phyloP scores from a whole-genome alignment of 2,113 vertebrate genomes.

The Phylloscopus whistleri region DNA sequence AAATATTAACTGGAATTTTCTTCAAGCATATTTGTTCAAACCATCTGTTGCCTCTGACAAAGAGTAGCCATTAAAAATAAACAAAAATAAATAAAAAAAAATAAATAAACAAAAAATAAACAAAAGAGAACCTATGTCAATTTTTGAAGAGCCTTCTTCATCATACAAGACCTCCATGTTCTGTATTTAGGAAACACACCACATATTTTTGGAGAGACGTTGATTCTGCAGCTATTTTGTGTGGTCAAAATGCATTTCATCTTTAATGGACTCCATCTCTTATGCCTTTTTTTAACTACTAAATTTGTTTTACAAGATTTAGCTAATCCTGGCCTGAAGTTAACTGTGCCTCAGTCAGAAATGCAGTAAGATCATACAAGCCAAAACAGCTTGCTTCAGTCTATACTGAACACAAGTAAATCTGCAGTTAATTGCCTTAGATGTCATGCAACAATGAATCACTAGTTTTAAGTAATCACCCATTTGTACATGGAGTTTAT shows the following conservation, averaged over 20 bases:
- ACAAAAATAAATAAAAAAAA: too few species aligned
- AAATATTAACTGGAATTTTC: not conserved
- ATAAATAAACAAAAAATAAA: too few species aligned
- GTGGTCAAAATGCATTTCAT: conserved; percentile 35
- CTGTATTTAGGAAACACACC: conserved; percentile 30
- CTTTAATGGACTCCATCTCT: not conserved
- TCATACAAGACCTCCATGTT: not conserved
- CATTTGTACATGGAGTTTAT: not conserved
- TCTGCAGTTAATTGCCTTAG: conserved; percentile 11
- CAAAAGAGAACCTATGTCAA: not conserved
- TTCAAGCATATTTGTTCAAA: not conserved
- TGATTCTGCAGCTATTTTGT: conserved; percentile 15
- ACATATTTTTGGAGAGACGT: not conserved
- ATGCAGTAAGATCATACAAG: not conserved
- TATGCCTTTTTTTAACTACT: not conserved
- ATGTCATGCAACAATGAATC: not conserved
- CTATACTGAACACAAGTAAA: not conserved
- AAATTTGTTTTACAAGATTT: not conserved
- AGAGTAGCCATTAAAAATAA: not conserved
- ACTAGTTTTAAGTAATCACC: not conserved
- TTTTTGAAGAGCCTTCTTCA: conserved; percentile 21
- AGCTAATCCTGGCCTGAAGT: not conserved
- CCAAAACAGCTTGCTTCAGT: conserved; percentile 11
- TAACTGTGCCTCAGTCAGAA: not conserved
- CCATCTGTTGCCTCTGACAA: not conserved